A percentile compares a stretch with the other conserved stretches of the same genome.
Evolutionary conservation across 2,113 vertebrate species (phyloP).

Genomic region (Morone chrysops): DNA sequence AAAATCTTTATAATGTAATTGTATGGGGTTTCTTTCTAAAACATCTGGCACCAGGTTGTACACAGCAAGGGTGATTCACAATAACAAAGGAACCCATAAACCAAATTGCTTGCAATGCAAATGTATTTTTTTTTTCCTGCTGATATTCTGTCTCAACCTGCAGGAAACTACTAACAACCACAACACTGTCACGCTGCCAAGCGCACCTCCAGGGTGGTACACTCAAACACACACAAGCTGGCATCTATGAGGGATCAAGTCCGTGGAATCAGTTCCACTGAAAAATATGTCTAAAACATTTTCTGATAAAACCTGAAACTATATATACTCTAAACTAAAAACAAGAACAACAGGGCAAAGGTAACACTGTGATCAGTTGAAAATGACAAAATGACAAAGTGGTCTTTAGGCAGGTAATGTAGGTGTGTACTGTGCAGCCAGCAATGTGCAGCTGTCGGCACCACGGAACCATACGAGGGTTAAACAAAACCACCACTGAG

Average conservation of each 20-base stretch:
- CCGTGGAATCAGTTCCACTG: slow-evolving; percentile 22
- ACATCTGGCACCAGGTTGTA: slow-evolving; percentile 24
- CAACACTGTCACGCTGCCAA: slow-evolving; percentile 40
- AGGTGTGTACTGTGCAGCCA: slow-evolving; percentile 31
- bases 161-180: slow-evolving; percentile 47
- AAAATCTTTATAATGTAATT: slow-evolving; percentile 6
- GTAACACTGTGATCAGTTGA: slow-evolving; percentile 27
- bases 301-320: slow-evolving; percentile 10
- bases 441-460: slow-evolving; percentile 63
- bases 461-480: slow-evolving; percentile 58
- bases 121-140: slow-evolving; percentile 27
- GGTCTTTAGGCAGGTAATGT: slow-evolving; percentile 46
- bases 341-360: not conserved
- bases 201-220: slow-evolving; percentile 37
- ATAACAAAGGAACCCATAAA: slow-evolving; percentile 23
- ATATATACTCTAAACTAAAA: slow-evolving; percentile 1
- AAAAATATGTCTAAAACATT: not conserved
- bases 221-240: slow-evolving; percentile 22
- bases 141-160: slow-evolving; percentile 36
- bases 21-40: not conserved
- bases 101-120: slow-evolving; percentile 36
- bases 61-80: not conserved
- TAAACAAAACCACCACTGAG: slow-evolving; percentile 68
- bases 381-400: slow-evolving; percentile 40
- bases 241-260: slow-evolving; percentile 29